A percentile compares a stretch with the other conserved stretches of the same genome.
Conservation (phyloP, 2,888 invertebrate species). For the Trachelus iudaicus region DNA sequence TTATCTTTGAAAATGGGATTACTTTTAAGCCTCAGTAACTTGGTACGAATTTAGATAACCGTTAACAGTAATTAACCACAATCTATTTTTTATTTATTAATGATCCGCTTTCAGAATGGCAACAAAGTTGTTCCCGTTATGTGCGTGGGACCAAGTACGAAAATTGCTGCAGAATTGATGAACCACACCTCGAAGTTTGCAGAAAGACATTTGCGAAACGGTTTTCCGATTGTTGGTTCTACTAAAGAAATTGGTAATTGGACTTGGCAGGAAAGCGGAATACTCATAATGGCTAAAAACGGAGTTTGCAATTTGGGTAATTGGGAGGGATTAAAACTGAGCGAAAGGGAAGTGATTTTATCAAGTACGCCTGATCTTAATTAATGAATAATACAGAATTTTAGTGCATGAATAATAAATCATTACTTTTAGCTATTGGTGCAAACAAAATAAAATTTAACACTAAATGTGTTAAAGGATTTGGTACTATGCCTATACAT, state of each 20-base stretch:
- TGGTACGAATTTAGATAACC: conserved; percentile 15
- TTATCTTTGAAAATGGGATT: conserved; percentile 26
- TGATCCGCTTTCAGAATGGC: conserved; percentile 13
- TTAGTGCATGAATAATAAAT: background rate
- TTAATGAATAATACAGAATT: background rate
- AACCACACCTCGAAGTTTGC: conserved; percentile 22
- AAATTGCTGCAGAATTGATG: conserved; percentile 23
- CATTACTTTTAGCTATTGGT: background rate
- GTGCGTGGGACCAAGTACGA: conserved; percentile 24
- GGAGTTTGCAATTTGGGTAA: conserved; percentile 40
- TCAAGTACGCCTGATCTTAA: background rate
- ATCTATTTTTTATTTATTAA: background rate
- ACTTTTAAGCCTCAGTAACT: conserved; percentile 23
- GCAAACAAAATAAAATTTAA: conserved; percentile 13
- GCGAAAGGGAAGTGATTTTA: conserved; percentile 20
- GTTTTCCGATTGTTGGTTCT: conserved; percentile 22
- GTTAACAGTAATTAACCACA: background rate
- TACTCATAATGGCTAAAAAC: conserved; percentile 31
- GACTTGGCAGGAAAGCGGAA: conserved; percentile 35
- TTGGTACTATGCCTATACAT: conserved; percentile 1
- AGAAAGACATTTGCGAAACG: conserved; percentile 16
- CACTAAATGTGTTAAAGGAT: background rate
- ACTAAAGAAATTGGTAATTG: conserved; percentile 11
- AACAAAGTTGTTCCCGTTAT: conserved; percentile 22
- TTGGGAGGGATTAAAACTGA: conserved; percentile 30